phyloP scores from a whole-genome alignment of 2,888 invertebrate genomes.

The Drosophila mercatorum region DNA sequence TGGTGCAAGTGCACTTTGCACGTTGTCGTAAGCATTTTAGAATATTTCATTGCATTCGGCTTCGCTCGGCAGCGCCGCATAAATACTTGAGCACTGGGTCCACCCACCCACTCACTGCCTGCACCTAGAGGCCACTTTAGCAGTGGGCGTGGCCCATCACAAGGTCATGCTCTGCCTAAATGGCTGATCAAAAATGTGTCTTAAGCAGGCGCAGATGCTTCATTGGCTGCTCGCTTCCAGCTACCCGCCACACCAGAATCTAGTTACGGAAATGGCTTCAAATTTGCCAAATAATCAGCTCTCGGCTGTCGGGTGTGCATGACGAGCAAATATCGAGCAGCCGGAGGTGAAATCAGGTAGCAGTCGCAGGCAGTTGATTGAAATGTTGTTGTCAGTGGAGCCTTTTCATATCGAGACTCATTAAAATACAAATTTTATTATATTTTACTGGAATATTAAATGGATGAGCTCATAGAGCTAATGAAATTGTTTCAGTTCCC shows the following conservation, averaged over 20 bases:
- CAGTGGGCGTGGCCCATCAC: constrained; percentile 20
- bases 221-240: not conserved
- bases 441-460: too few species aligned
- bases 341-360: not conserved
- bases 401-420: too few species aligned
- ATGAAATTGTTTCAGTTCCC: too few species aligned
- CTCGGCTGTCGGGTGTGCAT: not conserved
- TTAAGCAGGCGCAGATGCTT: constrained; percentile 58
- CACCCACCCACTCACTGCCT: constrained; percentile 26
- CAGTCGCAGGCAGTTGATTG: not conserved
- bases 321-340: not conserved
- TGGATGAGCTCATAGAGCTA: too few species aligned
- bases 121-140: constrained; percentile 18
- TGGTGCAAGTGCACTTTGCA: constrained; percentile 72
- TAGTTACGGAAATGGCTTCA: not conserved
- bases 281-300: not conserved
- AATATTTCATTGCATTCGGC: constrained; percentile 77
- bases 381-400: not conserved
- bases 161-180: constrained; percentile 62
- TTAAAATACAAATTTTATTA: too few species aligned
- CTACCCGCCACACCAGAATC: not conserved
- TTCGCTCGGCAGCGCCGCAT: constrained; percentile 67
- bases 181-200: constrained; percentile 65
- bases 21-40: constrained; percentile 74
- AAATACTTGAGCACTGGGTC: constrained; percentile 64